Conservation (phyloP, 1,140 invertebrate genomes). For the Batillaria attramentaria region DNA sequence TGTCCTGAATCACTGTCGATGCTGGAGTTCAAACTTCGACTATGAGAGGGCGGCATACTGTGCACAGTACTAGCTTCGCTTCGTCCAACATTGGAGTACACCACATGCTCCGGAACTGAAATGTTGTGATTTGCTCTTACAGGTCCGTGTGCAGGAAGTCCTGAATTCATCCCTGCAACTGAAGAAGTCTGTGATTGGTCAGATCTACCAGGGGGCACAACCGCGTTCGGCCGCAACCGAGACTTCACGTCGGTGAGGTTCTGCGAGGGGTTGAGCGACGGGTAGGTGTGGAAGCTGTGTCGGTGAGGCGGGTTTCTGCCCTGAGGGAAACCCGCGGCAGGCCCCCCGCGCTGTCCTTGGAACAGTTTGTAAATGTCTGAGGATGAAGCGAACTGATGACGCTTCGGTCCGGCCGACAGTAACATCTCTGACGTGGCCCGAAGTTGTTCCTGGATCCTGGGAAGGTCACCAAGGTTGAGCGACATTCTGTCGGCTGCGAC, state of each 20-base stretch:
- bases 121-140: constrained; percentile 10
- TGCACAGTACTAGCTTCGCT: too few relatives aligned
- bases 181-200: background rate
- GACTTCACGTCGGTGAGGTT: constrained; percentile 3
- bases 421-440: constrained; percentile 31
- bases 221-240: background rate
- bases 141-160: constrained; percentile 1
- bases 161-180: background rate
- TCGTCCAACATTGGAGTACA: background rate
- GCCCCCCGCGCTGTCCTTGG: constrained; percentile 9
- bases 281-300: constrained; percentile 10
- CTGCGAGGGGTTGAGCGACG: background rate
- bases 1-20: background rate
- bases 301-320: constrained; percentile 15
- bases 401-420: constrained; percentile 10
- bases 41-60: too few relatives aligned
- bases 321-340: background rate
- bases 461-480: constrained; percentile 16
- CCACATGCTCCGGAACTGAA: background rate
- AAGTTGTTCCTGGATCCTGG: constrained; percentile 30
- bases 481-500: constrained; percentile 3
- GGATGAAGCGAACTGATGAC: constrained; percentile 33
- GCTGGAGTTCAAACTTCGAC: background rate
- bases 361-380: constrained; percentile 31
- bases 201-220: background rate